These are phyloP conservation scores for Stramonita haemastoma DNA, from an alignment of 2,888 invertebrate genomes.

Conservation along the genomic window DNA sequence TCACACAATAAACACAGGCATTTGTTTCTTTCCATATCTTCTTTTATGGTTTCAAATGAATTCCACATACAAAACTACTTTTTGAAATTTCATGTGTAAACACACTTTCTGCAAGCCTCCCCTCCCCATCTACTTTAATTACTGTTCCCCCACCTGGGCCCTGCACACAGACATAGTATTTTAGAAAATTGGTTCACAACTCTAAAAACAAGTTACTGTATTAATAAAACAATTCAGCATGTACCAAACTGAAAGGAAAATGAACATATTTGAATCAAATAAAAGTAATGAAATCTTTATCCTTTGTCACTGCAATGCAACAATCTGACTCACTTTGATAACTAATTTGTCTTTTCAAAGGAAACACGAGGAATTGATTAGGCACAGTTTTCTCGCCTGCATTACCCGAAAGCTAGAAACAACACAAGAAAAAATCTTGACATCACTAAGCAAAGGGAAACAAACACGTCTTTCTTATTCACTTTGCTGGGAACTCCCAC, in stretches of 20 bases:
- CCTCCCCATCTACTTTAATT: not conserved
- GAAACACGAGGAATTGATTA: not conserved
- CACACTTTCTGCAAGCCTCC: not conserved
- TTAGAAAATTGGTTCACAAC: not conserved
- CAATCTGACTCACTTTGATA: not conserved
- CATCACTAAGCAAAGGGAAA: not conserved
- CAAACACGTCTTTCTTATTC: not conserved
- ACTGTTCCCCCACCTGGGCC: not conserved
- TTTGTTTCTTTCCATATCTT: not conserved
- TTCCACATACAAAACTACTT: not conserved
- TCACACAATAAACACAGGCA: not conserved
- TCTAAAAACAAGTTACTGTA: too few relatives aligned
- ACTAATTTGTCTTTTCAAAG: not conserved
- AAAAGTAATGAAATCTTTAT: not conserved
- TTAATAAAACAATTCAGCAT: not conserved
- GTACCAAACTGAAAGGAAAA: not conserved
- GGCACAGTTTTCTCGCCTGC: too few relatives aligned
- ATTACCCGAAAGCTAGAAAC: too few relatives aligned
- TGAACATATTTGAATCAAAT: not conserved
- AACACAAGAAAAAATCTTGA: too few relatives aligned
- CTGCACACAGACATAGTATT: not conserved
- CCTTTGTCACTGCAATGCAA: not conserved
- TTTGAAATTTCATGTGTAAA: not conserved
- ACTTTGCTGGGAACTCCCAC: not conserved
- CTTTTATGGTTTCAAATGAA: not conserved